Evolutionary conservation across 2,113 vertebrate species (phyloP), one percentile per base, ranked within the genome.

Genomic region (Platysternon megacephalum): DNA sequence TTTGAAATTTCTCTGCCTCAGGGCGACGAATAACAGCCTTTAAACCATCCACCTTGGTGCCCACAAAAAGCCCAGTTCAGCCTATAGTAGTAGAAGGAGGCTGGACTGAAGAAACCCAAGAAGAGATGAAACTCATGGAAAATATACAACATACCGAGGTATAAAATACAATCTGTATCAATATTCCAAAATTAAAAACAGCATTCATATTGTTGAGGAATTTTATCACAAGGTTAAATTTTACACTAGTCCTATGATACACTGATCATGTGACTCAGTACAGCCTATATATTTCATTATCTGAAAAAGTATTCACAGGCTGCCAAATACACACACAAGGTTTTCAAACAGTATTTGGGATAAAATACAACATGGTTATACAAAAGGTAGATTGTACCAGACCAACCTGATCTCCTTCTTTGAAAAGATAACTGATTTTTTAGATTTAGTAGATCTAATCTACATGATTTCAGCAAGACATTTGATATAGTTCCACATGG

Each of bases 121-220:
- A 98, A 93, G 82, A 91, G 93, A 94, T 88, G 81, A 95, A 97
- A 74, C 94, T 97, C 28, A 61, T 56, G 93, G 96, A 97, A 91
- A 90, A 90, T 81, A 94, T 94, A 90, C 68, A 91, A 22, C 87
- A 84, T 35, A 88, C 82, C 88, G 95, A 98, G 96, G 91, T 97
- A 94, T 78, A 74, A 68, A 39, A 82, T 79, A 35, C 39, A 84
- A 6, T 49, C 84, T 48, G 3, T 89, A 32, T 53, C 82, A 83
- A 17, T 78, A 49, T 82, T 92, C 22, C 17, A 88, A 72, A 56
- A 65, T n/a, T 93, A 48, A 87, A 95, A 72, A 87, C 68, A 17
- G 51, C 76, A 80, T 85, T 89, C 12, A 11, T 48, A 29, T 79
- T 85, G 52, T 76, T 89, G 29, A 61, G 79, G 51, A 79, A n/a